phyloP scores from a whole-genome alignment of 2,888 invertebrate genomes.

The Scrobipalpa costella region DNA sequence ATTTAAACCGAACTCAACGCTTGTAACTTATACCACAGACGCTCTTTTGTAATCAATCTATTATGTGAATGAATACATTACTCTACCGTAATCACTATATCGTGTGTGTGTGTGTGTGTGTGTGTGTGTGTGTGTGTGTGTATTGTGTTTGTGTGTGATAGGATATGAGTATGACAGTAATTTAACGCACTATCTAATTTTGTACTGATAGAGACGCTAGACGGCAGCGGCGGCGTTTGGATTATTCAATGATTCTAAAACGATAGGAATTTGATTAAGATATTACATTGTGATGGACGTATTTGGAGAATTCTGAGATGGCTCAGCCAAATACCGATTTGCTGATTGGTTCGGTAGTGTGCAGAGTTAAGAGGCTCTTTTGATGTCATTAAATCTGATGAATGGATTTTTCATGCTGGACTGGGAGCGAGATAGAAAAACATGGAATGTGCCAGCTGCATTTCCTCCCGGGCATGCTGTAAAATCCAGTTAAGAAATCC shows the following conservation, averaged over 20 bases:
- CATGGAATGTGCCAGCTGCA: no score
- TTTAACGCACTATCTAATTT: constrained; percentile 16
- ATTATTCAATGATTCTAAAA: constrained; percentile 1
- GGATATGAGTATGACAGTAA: constrained; percentile 30
- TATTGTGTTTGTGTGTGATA: constrained; percentile 25
- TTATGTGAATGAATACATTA: constrained; percentile 24
- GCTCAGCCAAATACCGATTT: no score
- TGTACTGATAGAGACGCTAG: constrained; percentile 7
- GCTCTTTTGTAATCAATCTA: constrained; percentile 21
- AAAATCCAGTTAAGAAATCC: no score
- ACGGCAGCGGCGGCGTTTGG: neutral
- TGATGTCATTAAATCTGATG: no score
- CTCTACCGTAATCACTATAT: constrained; percentile 23
- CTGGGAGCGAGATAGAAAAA: no score
- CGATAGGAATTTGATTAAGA: neutral
- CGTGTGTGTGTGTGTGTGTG: constrained; percentile 16
- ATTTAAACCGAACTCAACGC: neutral
- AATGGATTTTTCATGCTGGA: no score
- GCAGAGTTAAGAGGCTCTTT: no score
- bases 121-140: constrained; percentile 11
- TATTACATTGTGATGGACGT: neutral
- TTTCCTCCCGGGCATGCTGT: no score
- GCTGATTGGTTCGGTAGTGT: no score
- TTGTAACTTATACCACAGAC: neutral
- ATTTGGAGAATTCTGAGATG: no score